Evolutionary conservation across 2,888 invertebrate species (phyloP).

Genomic region (Cephus pulcher): DNA sequence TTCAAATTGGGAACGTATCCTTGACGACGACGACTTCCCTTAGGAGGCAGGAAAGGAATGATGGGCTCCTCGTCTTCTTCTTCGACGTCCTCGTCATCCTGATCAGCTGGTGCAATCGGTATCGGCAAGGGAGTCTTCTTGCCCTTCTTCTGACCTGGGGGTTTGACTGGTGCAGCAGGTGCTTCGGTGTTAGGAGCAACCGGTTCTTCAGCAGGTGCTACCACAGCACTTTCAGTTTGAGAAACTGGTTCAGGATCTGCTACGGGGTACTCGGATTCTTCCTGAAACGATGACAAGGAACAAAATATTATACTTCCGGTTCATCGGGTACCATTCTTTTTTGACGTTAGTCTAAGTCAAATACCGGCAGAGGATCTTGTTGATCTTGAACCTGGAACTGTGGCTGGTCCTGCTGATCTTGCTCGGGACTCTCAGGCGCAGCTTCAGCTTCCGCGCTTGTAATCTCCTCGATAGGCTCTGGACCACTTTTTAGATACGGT

Average conservation of each 20-base stretch:
- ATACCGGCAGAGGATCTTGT: neutral
- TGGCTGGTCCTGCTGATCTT: neutral
- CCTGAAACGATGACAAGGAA: neutral
- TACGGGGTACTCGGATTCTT: constrained; percentile 16
- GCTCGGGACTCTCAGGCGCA: constrained; percentile 31
- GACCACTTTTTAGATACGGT: constrained; percentile 43
- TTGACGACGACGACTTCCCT: constrained; percentile 53
- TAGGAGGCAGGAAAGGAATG: constrained; percentile 44
- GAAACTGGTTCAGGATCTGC: constrained; percentile 18
- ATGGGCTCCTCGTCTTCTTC: constrained; percentile 51
- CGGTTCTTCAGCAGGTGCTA: constrained; percentile 5
- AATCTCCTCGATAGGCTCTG: constrained; percentile 50
- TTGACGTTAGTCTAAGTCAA: too few species aligned
- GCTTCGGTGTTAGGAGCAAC: constrained; percentile 2
- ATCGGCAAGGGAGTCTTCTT: constrained; percentile 42
- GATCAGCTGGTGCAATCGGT: constrained; percentile 55
- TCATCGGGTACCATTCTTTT: too few species aligned
- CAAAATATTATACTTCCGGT: too few species aligned
- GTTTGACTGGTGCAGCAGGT: constrained; percentile 12
- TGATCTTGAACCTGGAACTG: constrained; percentile 5
- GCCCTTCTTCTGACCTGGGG: constrained; percentile 41
- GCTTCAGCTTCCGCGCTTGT: constrained; percentile 56
- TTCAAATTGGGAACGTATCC: constrained; percentile 64
- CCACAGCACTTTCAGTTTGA: constrained; percentile 9
- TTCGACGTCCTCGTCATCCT: constrained; percentile 69